Conservation (phyloP, 2,113 vertebrate genomes). For the Kobus ellipsiprymnus region DNA sequence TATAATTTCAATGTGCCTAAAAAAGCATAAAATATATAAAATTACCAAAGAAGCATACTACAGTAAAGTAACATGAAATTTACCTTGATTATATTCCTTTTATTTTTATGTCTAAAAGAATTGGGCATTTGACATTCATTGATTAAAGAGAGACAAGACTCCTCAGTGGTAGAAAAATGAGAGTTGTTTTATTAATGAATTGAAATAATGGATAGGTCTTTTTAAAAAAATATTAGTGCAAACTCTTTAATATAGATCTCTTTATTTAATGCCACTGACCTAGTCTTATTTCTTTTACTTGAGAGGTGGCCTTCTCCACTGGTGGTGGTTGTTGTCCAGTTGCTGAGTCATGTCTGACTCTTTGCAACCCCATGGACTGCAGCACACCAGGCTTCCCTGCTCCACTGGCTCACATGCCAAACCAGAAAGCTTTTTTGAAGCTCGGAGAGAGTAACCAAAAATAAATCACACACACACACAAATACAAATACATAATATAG, state of each 20-base stretch:
- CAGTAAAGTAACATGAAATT: not conserved
- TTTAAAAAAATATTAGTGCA: not conserved
- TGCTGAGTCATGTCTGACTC: not conserved
- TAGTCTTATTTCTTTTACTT: not conserved
- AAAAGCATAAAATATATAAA: not conserved
- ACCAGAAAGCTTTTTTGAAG: not conserved
- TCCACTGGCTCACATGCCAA: not conserved
- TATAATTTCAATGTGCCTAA: not conserved
- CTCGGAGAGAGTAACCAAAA: not conserved
- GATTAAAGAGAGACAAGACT: not conserved
- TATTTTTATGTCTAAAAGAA: constrained; percentile 14
- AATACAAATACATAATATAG: not conserved
- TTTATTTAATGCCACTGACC: not conserved
- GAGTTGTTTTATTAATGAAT: not conserved
- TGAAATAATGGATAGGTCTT: not conserved
- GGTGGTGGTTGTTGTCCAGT: not conserved
- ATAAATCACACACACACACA: not conserved
- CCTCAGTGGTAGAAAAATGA: not conserved
- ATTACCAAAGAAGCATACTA: not conserved
- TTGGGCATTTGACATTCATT: not conserved
- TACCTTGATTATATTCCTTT: not conserved
- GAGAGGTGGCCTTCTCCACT: not conserved
- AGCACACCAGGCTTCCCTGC: not conserved
- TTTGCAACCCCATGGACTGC: not conserved
- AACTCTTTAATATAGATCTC: not conserved